Base-by-base conservation (phyloP, 2,113 vertebrate species). In the Ictalurus punctatus region DNA sequence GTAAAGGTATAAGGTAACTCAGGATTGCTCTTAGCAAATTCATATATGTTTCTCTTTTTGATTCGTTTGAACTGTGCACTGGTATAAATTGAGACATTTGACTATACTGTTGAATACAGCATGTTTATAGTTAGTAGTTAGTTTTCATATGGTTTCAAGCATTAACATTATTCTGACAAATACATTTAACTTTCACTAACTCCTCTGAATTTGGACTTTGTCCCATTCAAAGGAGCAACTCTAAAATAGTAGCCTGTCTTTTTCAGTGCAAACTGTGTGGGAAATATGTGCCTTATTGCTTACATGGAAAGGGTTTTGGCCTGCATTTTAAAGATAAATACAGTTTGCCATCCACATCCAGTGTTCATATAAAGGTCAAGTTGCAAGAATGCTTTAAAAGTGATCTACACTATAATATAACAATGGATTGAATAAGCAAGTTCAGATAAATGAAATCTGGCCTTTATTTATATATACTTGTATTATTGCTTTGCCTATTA, bases 211-310 rank as follows among this genome's bases (percentile, higher is more conserved):
- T 88, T 52, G 52, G 23, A 59, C 0, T 88, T 58, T 83, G 21
- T 83, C 79, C 56, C 21, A 65, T 48, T 76, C 21, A 78, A 17
- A 76, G 59, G 56, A 84, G 69, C 58, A 78, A 52, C 7, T 65
- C 58, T 37, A 78, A 88, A 88, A 88, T 88, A 88, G 81, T n/a
- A 88, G 27, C 79, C 79, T 82, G 48, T 87, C 30, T 88, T 88
- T 83, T 82, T 88, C 80, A 73, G 30, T 59, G 54, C 0, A 19
- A 85, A 58, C 58, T 34, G 27, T 84, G 52, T 78, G 82, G 30
- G 83, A 88, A 88, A 30, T 65, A 78, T 63, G 59, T 74, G 23
- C 21, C 58, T 69, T 84, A 37, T 67, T 82, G 52, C 61, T 54
- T 37, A 27, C 67, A 83, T 30, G 58, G 44, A 86, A 86, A 44